Evolutionary conservation across 2,888 invertebrate species (phyloP), one percentile per base, ranked within the genome.

Genomic region (Muschampia plurimacula): DNA sequence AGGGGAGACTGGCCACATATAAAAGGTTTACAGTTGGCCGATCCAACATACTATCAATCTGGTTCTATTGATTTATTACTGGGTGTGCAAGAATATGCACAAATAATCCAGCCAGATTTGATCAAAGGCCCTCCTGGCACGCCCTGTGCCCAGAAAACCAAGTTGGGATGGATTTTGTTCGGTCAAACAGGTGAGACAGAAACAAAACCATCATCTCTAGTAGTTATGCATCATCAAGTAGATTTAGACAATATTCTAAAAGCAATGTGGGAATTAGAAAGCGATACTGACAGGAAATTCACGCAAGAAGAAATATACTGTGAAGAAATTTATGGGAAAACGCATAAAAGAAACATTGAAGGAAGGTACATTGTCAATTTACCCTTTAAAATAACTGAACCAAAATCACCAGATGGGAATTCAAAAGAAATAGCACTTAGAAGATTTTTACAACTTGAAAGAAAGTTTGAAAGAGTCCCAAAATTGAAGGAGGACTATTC

Each of bases 31-130:
- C 10, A 32, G 12, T 12, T 60, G 22, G 60, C 60, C 0, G 60
- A 60, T 60, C 60, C 60, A 2, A 36, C 32, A 2, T 60, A 60
- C 49, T 15, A 69, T n/a, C 63, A 32, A 49, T 65, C 77, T 73
- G 80, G 79, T 9, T 8, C 71, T 6, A 72, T 80, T 6, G 80
- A 82, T 59, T 28, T 82, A 28, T 70, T 79, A 0, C 65, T 81
- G 9, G 77, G 81, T 9, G 77, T 79, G 0, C 28, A 68, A 12
- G 46, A 74, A 74, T 52, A 73, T 73, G 71, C 74, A 70, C n/a
- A 28, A 1, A 66, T 66, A 1, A 32, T 64, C 0, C 44, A 64
- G 7, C 7, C 44, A 46, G 64, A 41, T 8, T 9, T 64, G 3
- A 46, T 64, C 2, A 64, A 64, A 3, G 64, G 64, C 15, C 64